Conservation (phyloP, 2,797 vertebrate species). For the Tragelaphus oryx region DNA sequence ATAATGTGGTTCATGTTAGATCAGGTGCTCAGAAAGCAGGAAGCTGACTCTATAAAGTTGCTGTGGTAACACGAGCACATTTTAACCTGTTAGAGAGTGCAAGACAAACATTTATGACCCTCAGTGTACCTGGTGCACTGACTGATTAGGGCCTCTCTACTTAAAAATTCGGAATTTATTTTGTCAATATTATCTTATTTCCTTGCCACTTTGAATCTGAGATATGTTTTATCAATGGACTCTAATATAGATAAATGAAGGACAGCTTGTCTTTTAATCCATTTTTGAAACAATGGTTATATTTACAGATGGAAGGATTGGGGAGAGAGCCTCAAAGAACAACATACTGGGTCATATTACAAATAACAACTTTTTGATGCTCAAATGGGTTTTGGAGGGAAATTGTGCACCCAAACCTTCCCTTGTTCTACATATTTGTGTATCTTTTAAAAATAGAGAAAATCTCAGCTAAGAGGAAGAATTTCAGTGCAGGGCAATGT, state of each 20-base stretch:
- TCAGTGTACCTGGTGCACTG: not conserved
- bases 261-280: not conserved
- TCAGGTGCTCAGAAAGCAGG: not conserved
- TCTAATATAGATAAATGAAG: not conserved
- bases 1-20: not conserved
- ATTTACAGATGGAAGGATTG: not conserved
- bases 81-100: conserved; percentile 20
- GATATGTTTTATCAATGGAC: conserved; percentile 7
- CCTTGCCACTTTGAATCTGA: not conserved
- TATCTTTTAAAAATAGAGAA: conserved; percentile 13
- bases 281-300: conserved; percentile 28
- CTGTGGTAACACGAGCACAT: not conserved
- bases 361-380: not conserved
- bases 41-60: not conserved
- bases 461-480: not conserved
- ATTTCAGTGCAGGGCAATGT: not conserved
- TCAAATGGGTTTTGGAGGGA: not conserved
- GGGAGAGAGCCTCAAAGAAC: not conserved
- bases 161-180: conserved; percentile 14
- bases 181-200: not conserved
- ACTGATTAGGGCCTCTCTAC: not conserved
- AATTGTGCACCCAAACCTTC: conserved; percentile 4
- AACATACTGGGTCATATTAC: not conserved
- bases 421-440: conserved; percentile 5
- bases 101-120: not conserved